Base-by-base conservation (phyloP, 2,888 invertebrate genomes). In the Apotomis capreana region DNA sequence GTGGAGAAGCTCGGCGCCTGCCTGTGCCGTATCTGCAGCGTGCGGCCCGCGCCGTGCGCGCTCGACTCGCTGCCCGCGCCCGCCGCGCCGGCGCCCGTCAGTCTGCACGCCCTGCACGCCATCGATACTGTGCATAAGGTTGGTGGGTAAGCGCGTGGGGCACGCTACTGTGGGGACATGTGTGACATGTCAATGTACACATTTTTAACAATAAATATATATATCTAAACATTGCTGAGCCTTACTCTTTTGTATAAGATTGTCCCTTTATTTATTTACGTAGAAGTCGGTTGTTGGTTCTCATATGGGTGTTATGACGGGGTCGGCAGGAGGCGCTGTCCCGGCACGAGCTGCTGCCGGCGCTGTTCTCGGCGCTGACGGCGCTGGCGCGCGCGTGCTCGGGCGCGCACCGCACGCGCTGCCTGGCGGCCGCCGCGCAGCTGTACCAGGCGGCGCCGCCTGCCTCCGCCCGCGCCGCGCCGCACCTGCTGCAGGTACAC, bases 91-190 rank as follows among this genome's bases (percentile, higher is more conserved):
- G 98, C 83, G 94, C 98, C 89, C 94, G 97, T 78, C 95, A 94
- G 96, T 64, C 95, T 96, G 63, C 98, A 98, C 84, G 95, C 97
- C 54, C 94, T 97, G 79, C 97, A 97, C 83, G 96, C 97, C 74
- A 95, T 99, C 87, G 97, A 98, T 77, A 95, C 97, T 40, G 94
- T 99, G 68, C 97, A 98, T 83, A 97, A 97, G 94, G 97, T 96
- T 75, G 54, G 26, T 2, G 26, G 0, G 26, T 1, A 2, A 2
- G 26, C 26, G 81, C 51, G 84, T 88, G 73, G 86, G 86, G 75
- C 89, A 87, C 3, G 81, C 86, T 26, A 26, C 26, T 26, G 26
- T 26, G 26, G 26, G 26, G 1, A 82, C 87, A 5, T 81, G 85
- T 4, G 84, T 87, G 2, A 15, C 15, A 15, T 15, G 0, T 15